phyloP scores from a whole-genome alignment of 2,797 vertebrate species.

The Mionectes olivaceus region DNA sequence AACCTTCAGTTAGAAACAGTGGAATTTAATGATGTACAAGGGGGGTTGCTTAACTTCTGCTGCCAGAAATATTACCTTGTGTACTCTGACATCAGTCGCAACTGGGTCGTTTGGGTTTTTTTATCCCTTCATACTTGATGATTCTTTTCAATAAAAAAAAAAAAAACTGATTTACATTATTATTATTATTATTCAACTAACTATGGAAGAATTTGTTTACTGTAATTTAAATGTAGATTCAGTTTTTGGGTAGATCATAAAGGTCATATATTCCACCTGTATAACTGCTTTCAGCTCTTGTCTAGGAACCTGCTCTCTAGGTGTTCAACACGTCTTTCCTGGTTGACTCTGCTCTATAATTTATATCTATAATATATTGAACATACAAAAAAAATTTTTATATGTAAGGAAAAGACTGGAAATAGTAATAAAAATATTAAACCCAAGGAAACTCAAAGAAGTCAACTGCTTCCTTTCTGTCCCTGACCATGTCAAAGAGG shows the following conservation, averaged over 20 bases:
- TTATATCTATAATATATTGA: background rate
- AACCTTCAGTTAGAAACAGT: background rate
- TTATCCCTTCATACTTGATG: background rate
- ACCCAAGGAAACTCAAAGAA: background rate
- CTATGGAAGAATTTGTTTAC: background rate
- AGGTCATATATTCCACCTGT: background rate
- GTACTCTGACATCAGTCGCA: background rate
- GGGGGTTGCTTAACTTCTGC: background rate
- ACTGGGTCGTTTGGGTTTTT: rapidly evolving
- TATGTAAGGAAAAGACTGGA: background rate
- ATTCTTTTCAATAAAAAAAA: background rate
- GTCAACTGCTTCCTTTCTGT: background rate
- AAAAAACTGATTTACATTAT: background rate
- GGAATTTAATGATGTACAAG: background rate
- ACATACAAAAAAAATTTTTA: background rate
- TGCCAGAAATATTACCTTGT: background rate
- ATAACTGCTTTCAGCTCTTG: background rate
- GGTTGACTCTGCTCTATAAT: background rate
- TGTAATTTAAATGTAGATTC: background rate
- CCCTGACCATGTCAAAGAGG: background rate
- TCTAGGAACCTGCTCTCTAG: background rate
- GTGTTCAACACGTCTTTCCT: background rate
- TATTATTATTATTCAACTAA: background rate
- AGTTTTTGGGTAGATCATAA: background rate
- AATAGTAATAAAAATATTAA: background rate